Conservation (phyloP, 2,113 vertebrate species). For the Nothoprocta perdicaria region DNA sequence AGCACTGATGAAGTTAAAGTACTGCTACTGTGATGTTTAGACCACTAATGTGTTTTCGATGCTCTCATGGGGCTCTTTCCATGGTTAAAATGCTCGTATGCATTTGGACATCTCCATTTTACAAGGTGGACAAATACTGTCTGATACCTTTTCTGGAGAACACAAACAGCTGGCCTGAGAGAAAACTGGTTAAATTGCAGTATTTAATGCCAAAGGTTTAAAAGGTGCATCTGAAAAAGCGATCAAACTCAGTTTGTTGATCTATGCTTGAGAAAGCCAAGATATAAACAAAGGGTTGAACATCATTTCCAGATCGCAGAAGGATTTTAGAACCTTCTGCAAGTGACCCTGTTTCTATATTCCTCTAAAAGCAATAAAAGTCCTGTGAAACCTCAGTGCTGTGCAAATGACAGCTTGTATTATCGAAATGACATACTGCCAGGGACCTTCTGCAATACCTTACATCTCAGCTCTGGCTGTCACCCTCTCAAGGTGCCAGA, state of each 20-base stretch:
- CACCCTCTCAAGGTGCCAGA: background rate
- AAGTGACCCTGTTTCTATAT: background rate
- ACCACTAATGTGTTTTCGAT: background rate
- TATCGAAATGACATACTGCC: background rate
- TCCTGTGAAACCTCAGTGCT: background rate
- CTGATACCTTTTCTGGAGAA: background rate
- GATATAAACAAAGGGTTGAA: background rate
- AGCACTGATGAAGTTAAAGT: background rate
- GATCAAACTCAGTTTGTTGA: background rate
- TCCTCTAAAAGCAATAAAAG: background rate
- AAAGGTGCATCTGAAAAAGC: background rate
- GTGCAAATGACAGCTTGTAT: background rate
- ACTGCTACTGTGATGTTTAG: background rate
- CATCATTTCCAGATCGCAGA: background rate
- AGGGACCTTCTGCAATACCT: background rate
- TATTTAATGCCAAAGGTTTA: background rate
- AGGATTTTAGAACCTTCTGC: background rate
- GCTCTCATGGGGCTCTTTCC: background rate
- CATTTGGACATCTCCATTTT: background rate
- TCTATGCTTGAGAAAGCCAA: background rate
- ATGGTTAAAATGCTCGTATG: fast-evolving
- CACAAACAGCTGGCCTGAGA: background rate
- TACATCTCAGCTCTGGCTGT: background rate
- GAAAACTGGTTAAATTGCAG: background rate
- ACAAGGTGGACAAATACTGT: background rate